These are phyloP conservation scores for Jordanella pulchra DNA, from an alignment of 2,797 vertebrate species.

Conservation along the genomic window DNA sequence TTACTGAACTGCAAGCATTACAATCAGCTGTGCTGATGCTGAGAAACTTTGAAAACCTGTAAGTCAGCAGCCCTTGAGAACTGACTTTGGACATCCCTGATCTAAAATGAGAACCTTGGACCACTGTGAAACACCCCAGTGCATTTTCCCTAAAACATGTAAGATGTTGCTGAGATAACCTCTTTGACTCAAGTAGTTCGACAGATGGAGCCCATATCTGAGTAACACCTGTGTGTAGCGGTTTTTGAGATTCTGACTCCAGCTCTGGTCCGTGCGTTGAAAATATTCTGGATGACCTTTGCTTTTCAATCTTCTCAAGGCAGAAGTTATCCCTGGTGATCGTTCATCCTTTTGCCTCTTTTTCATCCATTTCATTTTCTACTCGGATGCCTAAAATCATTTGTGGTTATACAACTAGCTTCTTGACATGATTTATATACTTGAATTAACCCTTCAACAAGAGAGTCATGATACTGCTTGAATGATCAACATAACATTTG, in stretches of 20 bases:
- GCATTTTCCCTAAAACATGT: neutral
- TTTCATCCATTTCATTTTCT: neutral
- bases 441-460: neutral
- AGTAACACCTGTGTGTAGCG: neutral
- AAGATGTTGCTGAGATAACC: neutral
- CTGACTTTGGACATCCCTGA: too few species aligned
- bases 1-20: too few species aligned
- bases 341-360: neutral
- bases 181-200: neutral
- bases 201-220: neutral
- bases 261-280: neutral
- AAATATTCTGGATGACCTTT: neutral
- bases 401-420: neutral
- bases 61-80: too few species aligned
- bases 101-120: neutral
- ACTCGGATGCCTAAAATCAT: neutral
- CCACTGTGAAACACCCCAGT: neutral
- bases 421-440: neutral
- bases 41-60: too few species aligned
- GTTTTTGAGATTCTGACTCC: too few species aligned
- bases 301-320: neutral
- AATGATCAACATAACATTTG: neutral
- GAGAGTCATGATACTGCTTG: neutral
- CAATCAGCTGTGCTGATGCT: too few species aligned
- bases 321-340: neutral